A percentile compares a stretch with the other conserved stretches of the same genome.
Evolutionary conservation across 2,888 invertebrate species (phyloP).

Genomic region (Ophion obscuratus): DNA sequence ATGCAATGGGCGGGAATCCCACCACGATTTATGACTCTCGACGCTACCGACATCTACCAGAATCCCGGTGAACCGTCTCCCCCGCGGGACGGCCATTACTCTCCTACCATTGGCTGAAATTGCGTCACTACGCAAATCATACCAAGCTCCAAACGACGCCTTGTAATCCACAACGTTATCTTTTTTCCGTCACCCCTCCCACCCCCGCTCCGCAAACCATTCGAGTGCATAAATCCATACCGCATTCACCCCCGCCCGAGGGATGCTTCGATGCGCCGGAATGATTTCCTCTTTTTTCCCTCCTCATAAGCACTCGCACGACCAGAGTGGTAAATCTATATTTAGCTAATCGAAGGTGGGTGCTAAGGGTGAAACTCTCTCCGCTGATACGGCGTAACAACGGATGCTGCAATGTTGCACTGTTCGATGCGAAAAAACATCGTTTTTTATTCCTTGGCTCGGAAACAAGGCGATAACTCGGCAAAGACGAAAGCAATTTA

Average conservation of each 20-base stretch:
- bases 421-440: not conserved
- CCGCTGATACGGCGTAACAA: constrained; percentile 32
- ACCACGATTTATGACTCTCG: constrained; percentile 80
- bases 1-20: constrained; percentile 86
- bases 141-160: constrained; percentile 74
- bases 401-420: constrained; percentile 45
- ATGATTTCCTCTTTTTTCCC: not conserved
- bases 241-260: not conserved
- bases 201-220: constrained; percentile 15
- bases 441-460: too few relatives aligned
- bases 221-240: constrained; percentile 42
- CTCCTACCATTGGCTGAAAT: constrained; percentile 86
- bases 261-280: not conserved
- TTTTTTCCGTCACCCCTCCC: constrained; percentile 1
- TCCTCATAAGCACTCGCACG: constrained; percentile 63
- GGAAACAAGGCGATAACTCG: not conserved
- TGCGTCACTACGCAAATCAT: constrained; percentile 81
- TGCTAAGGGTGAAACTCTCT: constrained; percentile 65
- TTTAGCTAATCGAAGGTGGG: constrained; percentile 78
- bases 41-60: constrained; percentile 85
- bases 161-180: constrained; percentile 56
- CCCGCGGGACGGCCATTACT: constrained; percentile 86
- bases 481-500: not conserved
- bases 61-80: constrained; percentile 82
- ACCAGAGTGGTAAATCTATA: constrained; percentile 81